Evolutionary conservation across 2,888 invertebrate species (phyloP), one percentile per base, ranked within the genome.

Genomic region (Polydrusus tereticollis): DNA sequence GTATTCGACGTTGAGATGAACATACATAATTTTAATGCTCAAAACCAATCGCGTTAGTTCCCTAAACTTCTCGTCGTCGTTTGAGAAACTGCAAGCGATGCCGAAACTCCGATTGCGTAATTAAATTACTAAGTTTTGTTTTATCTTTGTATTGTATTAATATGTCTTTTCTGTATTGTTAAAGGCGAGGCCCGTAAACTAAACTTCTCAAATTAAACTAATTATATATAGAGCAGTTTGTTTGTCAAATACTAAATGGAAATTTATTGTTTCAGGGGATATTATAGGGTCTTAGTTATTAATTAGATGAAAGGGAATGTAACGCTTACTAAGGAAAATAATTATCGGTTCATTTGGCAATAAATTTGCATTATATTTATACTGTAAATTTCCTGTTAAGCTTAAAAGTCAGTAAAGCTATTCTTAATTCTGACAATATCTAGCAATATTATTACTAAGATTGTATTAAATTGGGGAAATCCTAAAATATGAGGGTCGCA

Each of bases 181-280:
- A 65, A 69, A 75, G 72, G 63, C 63, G 62, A 8, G 29, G 45
- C 33, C 26, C 47, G 50, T 23, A 50, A 57, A 59, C 38, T 75
- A 73, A 76, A 76, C 72, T 75, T 59, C 67, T 69, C 69, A 77
- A 79, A 79, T 78, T 78, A 70, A 69, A 45, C 76, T 76, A 77
- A 79, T 78, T 79, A 78, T 75, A 78, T 75, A 75, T 73, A 75
- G 75, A 62, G 29, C 75, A 75, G 74, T 76, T 69, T 77, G 76
- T 77, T 78, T 78, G 75, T 75, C 76, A 69, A 75, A 65, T 71
- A 74, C 71, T 74, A 76, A 77, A 77, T 77, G 77, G 71, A 76
- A 77, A 79, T 77, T 77, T 77, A 79, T 78, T 75, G 59, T 64
- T 70, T 33, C 29, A 43, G 70, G 57, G 57, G 69, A 26, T 55